A percentile compares a stretch with the other conserved stretches of the same genome.
These are phyloP conservation scores for Erpobdella octoculata DNA, from an alignment of 2,888 invertebrate species.

Conservation along the genomic window DNA sequence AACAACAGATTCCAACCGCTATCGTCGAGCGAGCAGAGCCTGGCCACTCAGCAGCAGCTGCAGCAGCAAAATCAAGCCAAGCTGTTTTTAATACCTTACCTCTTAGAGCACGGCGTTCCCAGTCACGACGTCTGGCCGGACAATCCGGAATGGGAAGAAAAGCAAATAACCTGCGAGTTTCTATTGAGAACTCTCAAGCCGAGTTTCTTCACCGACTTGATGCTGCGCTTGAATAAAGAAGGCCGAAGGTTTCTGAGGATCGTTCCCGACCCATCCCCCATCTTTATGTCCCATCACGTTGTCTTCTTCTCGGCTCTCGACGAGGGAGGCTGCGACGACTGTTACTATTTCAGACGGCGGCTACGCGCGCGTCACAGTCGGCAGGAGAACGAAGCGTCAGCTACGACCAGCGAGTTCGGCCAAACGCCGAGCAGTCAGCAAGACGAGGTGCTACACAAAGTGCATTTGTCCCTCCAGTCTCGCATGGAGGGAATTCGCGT, in stretches of 20 bases:
- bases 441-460: slow-evolving; percentile 39
- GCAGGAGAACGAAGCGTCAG: slow-evolving; percentile 14
- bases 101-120: slow-evolving; percentile 38
- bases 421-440: neutral
- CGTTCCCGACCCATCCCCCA: slow-evolving; percentile 38
- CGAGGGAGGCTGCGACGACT: slow-evolving; percentile 39
- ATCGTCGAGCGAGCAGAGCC: neutral
- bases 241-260: slow-evolving; percentile 37
- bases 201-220: slow-evolving; percentile 37
- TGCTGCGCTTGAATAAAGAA: slow-evolving; percentile 35
- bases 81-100: slow-evolving; percentile 34
- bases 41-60: neutral
- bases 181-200: slow-evolving; percentile 33
- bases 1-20: neutral
- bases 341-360: slow-evolving; percentile 32
- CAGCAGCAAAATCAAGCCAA: slow-evolving; percentile 1
- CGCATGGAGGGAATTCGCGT: slow-evolving; percentile 36
- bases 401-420: slow-evolving; percentile 3
- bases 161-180: slow-evolving; percentile 39
- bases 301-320: slow-evolving; percentile 39
- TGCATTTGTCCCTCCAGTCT: slow-evolving; percentile 38
- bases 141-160: slow-evolving; percentile 40
- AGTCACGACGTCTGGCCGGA: slow-evolving; percentile 39
- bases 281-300: slow-evolving; percentile 39
- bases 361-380: slow-evolving; percentile 21